phyloP scores from a whole-genome alignment of 2,888 invertebrate species.

The Phymatocera aterrima region DNA sequence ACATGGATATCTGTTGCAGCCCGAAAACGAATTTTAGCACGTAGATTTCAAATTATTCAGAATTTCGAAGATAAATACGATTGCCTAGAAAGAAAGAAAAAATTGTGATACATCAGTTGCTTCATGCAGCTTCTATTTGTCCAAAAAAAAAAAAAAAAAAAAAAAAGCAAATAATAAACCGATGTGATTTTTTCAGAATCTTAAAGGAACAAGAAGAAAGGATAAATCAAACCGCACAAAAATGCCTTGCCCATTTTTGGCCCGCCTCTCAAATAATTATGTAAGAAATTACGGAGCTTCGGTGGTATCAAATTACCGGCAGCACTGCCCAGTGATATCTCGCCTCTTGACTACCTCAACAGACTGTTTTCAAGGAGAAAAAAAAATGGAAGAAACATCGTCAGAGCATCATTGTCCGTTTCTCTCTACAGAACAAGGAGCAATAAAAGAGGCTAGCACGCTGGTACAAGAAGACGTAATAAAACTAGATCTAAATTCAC shows the following conservation, averaged over 20 bases:
- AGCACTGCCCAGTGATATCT: slow-evolving; percentile 87
- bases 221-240: slow-evolving; percentile 60
- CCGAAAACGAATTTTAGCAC: no score
- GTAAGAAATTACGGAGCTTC: slow-evolving; percentile 88
- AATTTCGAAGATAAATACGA: no score
- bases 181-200: not conserved
- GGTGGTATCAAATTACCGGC: slow-evolving; percentile 87
- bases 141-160: not conserved
- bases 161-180: not conserved
- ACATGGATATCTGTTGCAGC: no score
- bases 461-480: slow-evolving; percentile 82
- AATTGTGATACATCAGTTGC: no score
- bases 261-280: slow-evolving; percentile 86
- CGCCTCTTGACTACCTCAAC: slow-evolving; percentile 72
- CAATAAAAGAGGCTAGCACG: slow-evolving; percentile 81
- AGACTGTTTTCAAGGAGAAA: slow-evolving; percentile 56
- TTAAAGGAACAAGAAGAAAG: not conserved
- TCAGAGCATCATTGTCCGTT: slow-evolving; percentile 78
- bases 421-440: slow-evolving; percentile 76
- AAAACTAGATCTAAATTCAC: slow-evolving; percentile 65
- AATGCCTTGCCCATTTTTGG: slow-evolving; percentile 94
- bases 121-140: no score
- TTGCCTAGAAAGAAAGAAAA: no score
- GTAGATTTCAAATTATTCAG: no score
- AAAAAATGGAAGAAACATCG: slow-evolving; percentile 48